phyloP scores from a whole-genome alignment of 2,888 invertebrate species.

The Orthosia gracilis region DNA sequence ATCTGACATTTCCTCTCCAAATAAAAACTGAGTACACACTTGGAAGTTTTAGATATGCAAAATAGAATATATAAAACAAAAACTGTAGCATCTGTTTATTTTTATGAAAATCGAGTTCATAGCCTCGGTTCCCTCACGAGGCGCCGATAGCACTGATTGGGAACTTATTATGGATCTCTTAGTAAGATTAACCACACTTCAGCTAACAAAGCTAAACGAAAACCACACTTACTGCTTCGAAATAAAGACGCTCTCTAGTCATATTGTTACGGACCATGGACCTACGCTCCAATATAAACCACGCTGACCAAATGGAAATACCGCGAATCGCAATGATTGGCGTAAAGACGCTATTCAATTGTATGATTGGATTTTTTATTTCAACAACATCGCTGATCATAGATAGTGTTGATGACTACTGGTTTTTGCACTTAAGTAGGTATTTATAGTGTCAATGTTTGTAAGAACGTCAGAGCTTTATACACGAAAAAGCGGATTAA shows the following conservation, averaged over 20 bases:
- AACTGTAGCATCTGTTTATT: conserved; percentile 24
- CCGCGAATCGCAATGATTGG: conserved; percentile 64
- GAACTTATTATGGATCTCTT: conserved; percentile 71
- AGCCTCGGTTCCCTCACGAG: conserved; percentile 20
- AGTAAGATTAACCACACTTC: neutral
- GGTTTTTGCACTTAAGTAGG: conserved; percentile 27
- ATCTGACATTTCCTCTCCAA: neutral
- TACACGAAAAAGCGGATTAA: conserved; percentile 2
- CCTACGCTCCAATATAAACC: conserved; percentile 27
- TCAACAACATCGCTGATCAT: conserved; percentile 38
- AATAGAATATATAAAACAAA: conserved; percentile 23
- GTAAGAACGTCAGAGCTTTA: neutral
- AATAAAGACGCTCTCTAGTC: neutral
- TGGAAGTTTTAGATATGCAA: conserved; percentile 13
- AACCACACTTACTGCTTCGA: neutral
- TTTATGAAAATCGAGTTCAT: conserved; percentile 1
- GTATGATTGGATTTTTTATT: conserved; percentile 64
- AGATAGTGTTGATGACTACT: conserved; percentile 58
- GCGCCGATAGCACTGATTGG: conserved; percentile 66
- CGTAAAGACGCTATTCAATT: conserved; percentile 61
- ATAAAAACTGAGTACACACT: neutral
- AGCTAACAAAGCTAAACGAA: neutral
- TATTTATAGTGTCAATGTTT: conserved; percentile 4
- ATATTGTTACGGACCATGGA: neutral
- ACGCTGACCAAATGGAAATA: conserved; percentile 50